Evolutionary conservation across 2,888 invertebrate species (phyloP).

Genomic region (Andrena dorsata): DNA sequence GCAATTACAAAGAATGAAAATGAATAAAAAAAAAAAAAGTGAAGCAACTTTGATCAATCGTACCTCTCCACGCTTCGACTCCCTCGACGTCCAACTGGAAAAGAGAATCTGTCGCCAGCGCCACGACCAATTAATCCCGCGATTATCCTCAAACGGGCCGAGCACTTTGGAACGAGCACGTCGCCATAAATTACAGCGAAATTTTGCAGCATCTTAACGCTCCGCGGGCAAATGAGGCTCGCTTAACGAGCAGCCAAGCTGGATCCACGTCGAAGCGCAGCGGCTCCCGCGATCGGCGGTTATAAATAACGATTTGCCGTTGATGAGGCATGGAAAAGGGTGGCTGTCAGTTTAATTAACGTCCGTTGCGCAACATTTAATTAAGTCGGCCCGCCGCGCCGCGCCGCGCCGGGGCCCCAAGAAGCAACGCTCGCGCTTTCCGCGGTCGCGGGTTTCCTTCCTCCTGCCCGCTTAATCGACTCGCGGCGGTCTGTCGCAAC

Average conservation of each 20-base stretch:
- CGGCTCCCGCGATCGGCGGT: conserved; percentile 33
- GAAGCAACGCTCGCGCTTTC: not conserved
- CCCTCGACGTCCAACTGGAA: no score
- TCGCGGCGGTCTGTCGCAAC: conserved; percentile 39
- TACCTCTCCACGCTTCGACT: no score
- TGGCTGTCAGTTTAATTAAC: conserved; percentile 61
- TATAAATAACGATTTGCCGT: conserved; percentile 54
- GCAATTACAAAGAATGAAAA: no score
- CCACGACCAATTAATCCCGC: conserved; percentile 8
- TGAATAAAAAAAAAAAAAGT: no score
- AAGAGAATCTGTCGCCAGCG: not conserved
- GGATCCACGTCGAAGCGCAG: conserved; percentile 7
- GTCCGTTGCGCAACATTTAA: conserved; percentile 57
- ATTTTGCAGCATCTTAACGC: conserved; percentile 20
- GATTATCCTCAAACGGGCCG: not conserved
- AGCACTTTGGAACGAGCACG: not conserved
- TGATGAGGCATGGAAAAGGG: conserved; percentile 30
- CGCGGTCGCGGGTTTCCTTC: conserved; percentile 12
- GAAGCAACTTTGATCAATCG: no score
- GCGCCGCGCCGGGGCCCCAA: not conserved
- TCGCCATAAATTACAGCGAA: not conserved
- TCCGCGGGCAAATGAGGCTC: conserved; percentile 10
- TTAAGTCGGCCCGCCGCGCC: conserved; percentile 31
- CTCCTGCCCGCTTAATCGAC: conserved; percentile 1
- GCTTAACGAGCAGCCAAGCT: conserved; percentile 18